Evolutionary conservation across 2,797 vertebrate species (phyloP).

Genomic region (Neosilurus hyrtlii): DNA sequence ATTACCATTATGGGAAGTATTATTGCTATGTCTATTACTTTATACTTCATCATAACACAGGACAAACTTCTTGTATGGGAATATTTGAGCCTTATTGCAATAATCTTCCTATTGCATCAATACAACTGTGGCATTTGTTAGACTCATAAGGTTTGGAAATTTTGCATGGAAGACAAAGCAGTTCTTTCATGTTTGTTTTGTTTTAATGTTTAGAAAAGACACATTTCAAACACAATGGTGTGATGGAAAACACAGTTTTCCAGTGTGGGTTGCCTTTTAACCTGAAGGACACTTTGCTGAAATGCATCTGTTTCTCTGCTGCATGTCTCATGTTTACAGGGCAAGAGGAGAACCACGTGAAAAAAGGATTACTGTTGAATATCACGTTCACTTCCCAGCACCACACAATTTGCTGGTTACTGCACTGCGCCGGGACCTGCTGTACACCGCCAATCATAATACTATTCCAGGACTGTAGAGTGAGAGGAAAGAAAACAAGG

Average conservation of each 20-base stretch:
- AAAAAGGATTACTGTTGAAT: constrained; percentile 48
- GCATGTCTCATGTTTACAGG: constrained; percentile 33
- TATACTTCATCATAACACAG: background rate
- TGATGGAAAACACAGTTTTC: constrained; percentile 34
- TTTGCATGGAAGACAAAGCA: constrained; percentile 10
- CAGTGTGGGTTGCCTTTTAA: constrained; percentile 2
- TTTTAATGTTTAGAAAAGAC: constrained; percentile 27
- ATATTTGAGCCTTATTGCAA: background rate
- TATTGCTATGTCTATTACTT: background rate
- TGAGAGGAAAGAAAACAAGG: constrained; percentile 50
- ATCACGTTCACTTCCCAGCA: constrained; percentile 54
- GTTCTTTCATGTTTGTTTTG: constrained; percentile 22
- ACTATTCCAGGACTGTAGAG: constrained; percentile 60
- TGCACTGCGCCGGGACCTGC: constrained; percentile 55
- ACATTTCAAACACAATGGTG: constrained; percentile 33
- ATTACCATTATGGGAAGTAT: background rate
- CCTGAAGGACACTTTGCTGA: constrained; percentile 16
- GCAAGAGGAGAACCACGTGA: constrained; percentile 48
- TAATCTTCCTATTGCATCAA: background rate
- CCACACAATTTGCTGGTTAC: constrained; percentile 56
- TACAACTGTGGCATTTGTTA: constrained; percentile 13
- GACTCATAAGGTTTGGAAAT: constrained; percentile 7
- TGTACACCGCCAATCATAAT: constrained; percentile 68
- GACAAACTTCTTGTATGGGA: background rate
- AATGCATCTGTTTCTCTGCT: constrained; percentile 39